Conservation (phyloP, 2,797 vertebrate species). For the Ispidina picta region DNA sequence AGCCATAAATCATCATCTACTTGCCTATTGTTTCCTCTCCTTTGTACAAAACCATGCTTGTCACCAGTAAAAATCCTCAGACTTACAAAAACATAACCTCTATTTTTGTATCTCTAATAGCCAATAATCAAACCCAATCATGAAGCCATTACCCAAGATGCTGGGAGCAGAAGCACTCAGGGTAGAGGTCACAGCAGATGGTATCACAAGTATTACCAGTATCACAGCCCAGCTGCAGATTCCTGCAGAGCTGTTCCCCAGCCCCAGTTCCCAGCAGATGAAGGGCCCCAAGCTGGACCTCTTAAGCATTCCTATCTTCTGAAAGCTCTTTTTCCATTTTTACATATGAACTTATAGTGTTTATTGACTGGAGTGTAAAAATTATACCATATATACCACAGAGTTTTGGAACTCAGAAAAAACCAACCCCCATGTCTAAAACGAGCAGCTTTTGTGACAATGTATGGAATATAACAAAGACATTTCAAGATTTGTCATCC, state of each 20-base stretch:
- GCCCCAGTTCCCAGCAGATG: rapidly evolving
- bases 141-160: background rate
- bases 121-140: background rate
- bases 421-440: background rate
- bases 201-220: no score
- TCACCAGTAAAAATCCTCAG: background rate
- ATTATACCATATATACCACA: background rate
- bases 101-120: background rate
- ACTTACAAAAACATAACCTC: background rate
- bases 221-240: background rate
- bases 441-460: background rate
- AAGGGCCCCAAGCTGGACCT: background rate
- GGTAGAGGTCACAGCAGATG: background rate
- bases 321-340: background rate
- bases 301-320: background rate
- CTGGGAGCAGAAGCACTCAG: background rate
- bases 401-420: background rate
- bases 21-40: background rate
- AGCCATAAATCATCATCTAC: background rate
- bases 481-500: background rate
- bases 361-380: background rate
- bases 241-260: background rate
- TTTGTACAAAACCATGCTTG: background rate
- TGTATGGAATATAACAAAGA: background rate
- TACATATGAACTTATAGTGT: background rate